These are phyloP conservation scores for Andinoacara biseriatus DNA, from an alignment of 2,113 vertebrate genomes.

Conservation along the genomic window DNA sequence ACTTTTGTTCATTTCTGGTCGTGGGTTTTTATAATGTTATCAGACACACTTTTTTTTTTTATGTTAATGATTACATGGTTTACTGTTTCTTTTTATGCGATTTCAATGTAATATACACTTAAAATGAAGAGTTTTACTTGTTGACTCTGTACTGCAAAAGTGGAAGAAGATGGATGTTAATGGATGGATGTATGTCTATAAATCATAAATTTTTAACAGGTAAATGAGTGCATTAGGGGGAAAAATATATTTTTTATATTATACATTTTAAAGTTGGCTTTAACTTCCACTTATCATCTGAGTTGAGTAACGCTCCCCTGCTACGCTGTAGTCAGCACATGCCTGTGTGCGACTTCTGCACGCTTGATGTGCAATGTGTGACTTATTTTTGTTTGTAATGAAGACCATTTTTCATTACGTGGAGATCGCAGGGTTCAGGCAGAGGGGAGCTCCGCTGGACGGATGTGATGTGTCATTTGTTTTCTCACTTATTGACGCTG, in stretches of 20 bases:
- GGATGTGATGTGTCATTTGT: conserved; percentile 44
- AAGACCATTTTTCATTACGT: conserved; percentile 1
- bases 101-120: background rate
- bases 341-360: background rate
- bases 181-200: no score
- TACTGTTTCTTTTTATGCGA: conserved; percentile 1
- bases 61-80: background rate
- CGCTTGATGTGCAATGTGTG: conserved; percentile 6
- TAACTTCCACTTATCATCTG: background rate
- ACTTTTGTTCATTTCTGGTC: background rate
- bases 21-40: conserved; percentile 7
- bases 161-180: background rate
- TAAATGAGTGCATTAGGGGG: background rate
- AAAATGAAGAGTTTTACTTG: background rate
- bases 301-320: background rate
- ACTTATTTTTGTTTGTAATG: conserved; percentile 29
- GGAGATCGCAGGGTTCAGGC: background rate
- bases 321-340: conserved; percentile 1
- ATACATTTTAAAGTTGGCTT: background rate
- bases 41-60: no score
- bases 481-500: conserved; percentile 49
- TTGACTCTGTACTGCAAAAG: background rate
- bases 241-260: no score
- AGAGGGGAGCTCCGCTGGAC: background rate
- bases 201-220: background rate